Conservation (phyloP, 2,888 invertebrate genomes). For the Neoascia interrupta region DNA sequence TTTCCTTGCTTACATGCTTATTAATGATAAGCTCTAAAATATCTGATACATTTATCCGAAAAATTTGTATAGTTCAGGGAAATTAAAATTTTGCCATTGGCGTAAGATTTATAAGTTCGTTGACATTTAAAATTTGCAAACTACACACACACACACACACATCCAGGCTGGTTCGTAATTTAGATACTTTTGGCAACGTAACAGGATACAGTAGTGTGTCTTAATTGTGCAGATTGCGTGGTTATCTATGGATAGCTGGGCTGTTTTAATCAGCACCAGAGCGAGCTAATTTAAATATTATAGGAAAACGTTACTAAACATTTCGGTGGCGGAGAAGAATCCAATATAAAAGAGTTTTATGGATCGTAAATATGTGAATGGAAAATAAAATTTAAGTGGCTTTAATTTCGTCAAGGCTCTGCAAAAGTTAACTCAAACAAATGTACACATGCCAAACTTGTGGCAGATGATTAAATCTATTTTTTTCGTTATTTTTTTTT, state of each 20-base stretch:
- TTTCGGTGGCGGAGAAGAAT: not conserved
- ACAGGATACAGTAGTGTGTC: slow-evolving; percentile 15
- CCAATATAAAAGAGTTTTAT: slow-evolving; percentile 11
- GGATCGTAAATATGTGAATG: slow-evolving; percentile 17
- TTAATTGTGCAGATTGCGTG: too few relatives aligned
- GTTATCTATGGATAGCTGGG: not conserved
- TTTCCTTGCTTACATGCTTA: not conserved
- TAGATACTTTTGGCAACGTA: slow-evolving; percentile 40
- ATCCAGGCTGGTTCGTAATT: too few relatives aligned
- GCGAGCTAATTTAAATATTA: slow-evolving; percentile 29
- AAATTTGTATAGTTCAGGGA: not conserved
- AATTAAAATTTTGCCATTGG: slow-evolving; percentile 1
- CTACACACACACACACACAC: too few relatives aligned
- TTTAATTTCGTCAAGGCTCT: too few relatives aligned
- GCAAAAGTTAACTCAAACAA: slow-evolving; percentile 3
- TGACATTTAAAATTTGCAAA: slow-evolving; percentile 17
- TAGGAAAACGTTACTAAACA: slow-evolving; percentile 6
- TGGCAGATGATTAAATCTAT: not conserved
- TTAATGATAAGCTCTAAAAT: not conserved
- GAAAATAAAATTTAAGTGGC: not conserved
- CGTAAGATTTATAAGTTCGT: slow-evolving; percentile 4
- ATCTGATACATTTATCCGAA: not conserved
- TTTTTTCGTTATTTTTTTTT: not conserved
- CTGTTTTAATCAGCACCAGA: not conserved
- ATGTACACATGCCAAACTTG: not conserved